Base-by-base conservation (phyloP, 1,140 invertebrate species). In the Aphis craccivora region DNA sequence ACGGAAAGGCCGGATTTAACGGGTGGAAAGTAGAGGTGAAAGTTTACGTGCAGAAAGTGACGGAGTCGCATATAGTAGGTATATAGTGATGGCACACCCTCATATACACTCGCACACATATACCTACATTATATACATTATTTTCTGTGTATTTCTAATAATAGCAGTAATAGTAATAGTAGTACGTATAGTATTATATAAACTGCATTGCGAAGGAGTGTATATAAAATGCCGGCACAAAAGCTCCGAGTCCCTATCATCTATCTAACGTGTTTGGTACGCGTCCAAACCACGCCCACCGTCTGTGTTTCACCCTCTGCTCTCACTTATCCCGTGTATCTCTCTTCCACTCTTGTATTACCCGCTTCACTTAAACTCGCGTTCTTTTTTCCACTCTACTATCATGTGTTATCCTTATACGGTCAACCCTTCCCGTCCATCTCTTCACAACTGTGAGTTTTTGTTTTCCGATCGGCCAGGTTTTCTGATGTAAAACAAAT, bases 401-500 rank as follows among this genome's bases (percentile, higher is more conserved):
- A 53, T 67, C 30, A 48, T 30, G 40, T 76, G 60, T 48, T 43
- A 20, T 90, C 43, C 88, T 40, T 45, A 83, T 11, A 30, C 23
- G 4, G 40, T 43, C 37, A 14, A n/a, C n/a, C n/a, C n/a, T 48
- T 1, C 30, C 51, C 35, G 9, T 60, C 53, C 51, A 3, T 51
- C 18, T 51, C 48, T 51, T 51, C 48, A 81, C 9, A 14, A 3
- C n/a, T 20, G 81, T 4, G 91, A 43, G 91, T 93, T 93, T 93
- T 93, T 84, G 91, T 93, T 93, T 84, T 86, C 81, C 45, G 91
- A 86, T 93, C 81, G 81, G 48, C 91, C 91, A 55, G 81, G 91
- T 86, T 93, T 84, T 55, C 91, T 53, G 81, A 84, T 93, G 91
- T 93, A 86, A 93, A 93, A 93, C 91, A 86, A 93, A 93, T 93